Evolutionary conservation across 1,140 invertebrate species (phyloP).

Genomic region (Nylanderia fulva): DNA sequence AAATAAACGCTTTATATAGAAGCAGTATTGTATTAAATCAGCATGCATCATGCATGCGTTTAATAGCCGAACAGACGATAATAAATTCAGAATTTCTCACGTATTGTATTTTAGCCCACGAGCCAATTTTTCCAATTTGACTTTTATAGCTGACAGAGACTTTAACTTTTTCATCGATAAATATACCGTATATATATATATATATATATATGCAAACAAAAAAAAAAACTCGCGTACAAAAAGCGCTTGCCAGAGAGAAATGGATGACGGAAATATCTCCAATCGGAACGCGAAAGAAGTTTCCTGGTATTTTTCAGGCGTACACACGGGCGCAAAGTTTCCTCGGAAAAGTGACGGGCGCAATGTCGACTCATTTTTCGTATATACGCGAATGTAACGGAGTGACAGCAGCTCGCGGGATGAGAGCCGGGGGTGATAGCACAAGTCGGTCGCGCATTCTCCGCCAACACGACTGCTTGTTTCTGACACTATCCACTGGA

Average conservation of each 20-base stretch:
- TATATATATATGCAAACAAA: too few species aligned
- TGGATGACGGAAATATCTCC: not conserved
- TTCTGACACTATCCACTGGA: conserved; percentile 59
- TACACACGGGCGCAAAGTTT: conserved; percentile 2
- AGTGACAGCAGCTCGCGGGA: conserved; percentile 31
- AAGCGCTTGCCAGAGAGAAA: not conserved
- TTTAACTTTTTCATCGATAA: too few species aligned
- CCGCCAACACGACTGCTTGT: conserved; percentile 44
- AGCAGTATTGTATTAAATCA: too few species aligned
- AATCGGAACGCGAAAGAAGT: conserved; percentile 33
- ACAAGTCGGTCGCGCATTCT: conserved; percentile 43
- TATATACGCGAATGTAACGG: not conserved
- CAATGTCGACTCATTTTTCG: conserved; percentile 29
- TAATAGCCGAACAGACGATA: not conserved
- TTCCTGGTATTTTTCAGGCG: conserved; percentile 47
- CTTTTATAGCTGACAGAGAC: not conserved
- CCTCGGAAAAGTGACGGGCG: conserved; percentile 26
- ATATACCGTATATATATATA: too few species aligned
- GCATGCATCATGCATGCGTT: not conserved
- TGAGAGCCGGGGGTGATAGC: too few species aligned
- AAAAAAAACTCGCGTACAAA: not conserved
- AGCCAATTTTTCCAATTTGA: not conserved
- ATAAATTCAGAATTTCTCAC: not conserved
- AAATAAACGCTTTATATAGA: conserved; percentile 25
- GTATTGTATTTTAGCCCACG: not conserved